Conservation (phyloP, 2,888 invertebrate genomes). For the Mesodorylaimus sp. region DNA sequence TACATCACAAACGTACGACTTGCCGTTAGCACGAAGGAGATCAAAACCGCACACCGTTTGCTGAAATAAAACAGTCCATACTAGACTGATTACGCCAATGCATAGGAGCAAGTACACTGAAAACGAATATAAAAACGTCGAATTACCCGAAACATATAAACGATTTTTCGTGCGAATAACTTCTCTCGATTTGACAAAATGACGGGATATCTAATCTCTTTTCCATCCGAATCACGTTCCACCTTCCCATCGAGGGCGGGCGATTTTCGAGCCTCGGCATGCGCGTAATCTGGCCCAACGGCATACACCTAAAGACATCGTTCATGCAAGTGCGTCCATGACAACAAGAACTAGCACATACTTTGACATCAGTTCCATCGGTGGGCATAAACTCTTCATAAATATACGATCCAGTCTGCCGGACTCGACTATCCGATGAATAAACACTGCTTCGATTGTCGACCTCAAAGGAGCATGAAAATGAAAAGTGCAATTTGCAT, state of each 20-base stretch:
- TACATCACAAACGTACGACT: conserved; percentile 97
- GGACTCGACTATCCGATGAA: conserved; percentile 68
- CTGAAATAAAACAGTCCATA: too few relatives aligned
- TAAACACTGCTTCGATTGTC: conserved; percentile 96
- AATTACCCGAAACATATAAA: conserved; percentile 45
- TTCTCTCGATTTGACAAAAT: conserved; percentile 93
- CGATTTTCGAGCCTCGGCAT: conserved; percentile 94
- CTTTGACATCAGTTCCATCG: conserved; percentile 65
- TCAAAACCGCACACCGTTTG: conserved; percentile 99
- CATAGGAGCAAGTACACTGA: too few relatives aligned
- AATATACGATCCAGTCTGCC: conserved; percentile 92
- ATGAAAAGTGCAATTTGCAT: not conserved
- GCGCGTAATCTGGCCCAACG: conserved; percentile 96
- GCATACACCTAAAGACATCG: conserved; percentile 65
- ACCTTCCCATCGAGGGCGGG: conserved; percentile 96
- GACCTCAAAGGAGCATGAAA: conserved; percentile 45
- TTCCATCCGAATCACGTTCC: conserved; percentile 85
- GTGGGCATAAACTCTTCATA: conserved; percentile 99
- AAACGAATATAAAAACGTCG: too few relatives aligned
- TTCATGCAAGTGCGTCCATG: not conserved
- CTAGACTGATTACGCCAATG: too few relatives aligned
- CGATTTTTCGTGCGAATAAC: conserved; percentile 88
- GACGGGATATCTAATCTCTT: conserved; percentile 92
- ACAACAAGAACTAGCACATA: conserved; percentile 18
- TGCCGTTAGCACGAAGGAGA: conserved; percentile 82